Evolutionary conservation across 2,888 invertebrate species (phyloP).

Genomic region (Morpho helenor): DNA sequence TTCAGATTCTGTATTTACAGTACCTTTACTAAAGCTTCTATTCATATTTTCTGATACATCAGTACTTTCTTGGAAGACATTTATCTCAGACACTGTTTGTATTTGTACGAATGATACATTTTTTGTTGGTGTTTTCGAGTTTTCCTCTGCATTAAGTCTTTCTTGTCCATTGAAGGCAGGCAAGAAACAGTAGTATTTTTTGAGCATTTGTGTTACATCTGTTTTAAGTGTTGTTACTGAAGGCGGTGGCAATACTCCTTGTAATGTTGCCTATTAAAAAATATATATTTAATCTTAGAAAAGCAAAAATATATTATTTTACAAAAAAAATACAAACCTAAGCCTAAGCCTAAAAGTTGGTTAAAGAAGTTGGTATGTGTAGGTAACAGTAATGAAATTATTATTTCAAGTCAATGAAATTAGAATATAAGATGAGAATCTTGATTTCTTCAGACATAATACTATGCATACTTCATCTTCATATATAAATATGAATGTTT

Average conservation of each 20-base stretch:
- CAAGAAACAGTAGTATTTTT: conserved; percentile 75
- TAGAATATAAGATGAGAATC: too few relatives aligned
- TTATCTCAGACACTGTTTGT: conserved; percentile 33
- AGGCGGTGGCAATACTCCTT: conserved; percentile 87
- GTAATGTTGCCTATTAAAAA: conserved; percentile 76
- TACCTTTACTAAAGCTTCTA: conserved; percentile 25
- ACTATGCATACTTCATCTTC: too few relatives aligned
- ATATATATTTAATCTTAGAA: too few relatives aligned
- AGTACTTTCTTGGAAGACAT: conserved; percentile 27
- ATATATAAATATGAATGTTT: too few relatives aligned
- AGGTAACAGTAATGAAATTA: too few relatives aligned
- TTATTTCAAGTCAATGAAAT: too few relatives aligned
- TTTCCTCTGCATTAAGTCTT: conserved; percentile 44
- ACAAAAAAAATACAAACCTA: too few relatives aligned
- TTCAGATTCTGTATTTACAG: conserved; percentile 36
- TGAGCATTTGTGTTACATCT: conserved; percentile 82
- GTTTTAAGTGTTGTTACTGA: conserved; percentile 84
- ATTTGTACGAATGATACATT: conserved; percentile 62
- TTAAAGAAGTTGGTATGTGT: too few relatives aligned
- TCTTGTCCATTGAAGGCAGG: conserved; percentile 66
- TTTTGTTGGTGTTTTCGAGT: conserved; percentile 60
- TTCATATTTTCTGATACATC: conserved; percentile 12
- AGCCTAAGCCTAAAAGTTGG: too few relatives aligned
- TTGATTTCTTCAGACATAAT: too few relatives aligned
- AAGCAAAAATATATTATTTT: too few relatives aligned